Conservation (phyloP, 2,888 invertebrate genomes). For the Leptopilina syphax region DNA sequence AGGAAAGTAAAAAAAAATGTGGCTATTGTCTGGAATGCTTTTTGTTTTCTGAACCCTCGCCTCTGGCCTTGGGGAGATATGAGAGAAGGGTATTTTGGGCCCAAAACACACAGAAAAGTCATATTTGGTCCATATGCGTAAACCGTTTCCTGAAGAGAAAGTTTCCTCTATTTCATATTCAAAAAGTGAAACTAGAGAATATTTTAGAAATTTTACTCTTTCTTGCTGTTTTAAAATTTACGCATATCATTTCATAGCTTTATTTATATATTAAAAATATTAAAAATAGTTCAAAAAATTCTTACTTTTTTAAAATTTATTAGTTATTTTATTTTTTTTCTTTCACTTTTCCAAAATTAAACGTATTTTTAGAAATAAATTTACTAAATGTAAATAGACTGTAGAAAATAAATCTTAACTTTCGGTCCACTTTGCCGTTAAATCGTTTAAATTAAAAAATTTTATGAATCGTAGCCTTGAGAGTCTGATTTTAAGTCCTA, state of each 20-base stretch:
- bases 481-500: too few species aligned
- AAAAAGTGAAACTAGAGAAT: constrained; percentile 13
- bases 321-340: too few species aligned
- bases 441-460: too few species aligned
- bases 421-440: too few species aligned
- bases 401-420: too few species aligned
- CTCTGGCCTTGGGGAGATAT: constrained; percentile 2
- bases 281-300: too few species aligned
- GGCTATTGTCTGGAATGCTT: background rate
- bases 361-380: too few species aligned
- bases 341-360: too few species aligned
- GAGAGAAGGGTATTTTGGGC: constrained; percentile 14
- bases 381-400: too few species aligned
- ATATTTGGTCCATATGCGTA: constrained; percentile 28
- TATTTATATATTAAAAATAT: too few species aligned
- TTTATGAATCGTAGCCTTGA: too few species aligned
- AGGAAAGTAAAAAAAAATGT: background rate
- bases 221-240: background rate
- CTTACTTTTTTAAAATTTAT: too few species aligned
- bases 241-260: background rate
- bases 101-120: constrained; percentile 40
- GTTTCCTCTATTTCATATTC: constrained; percentile 12
- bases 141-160: constrained; percentile 23
- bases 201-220: constrained; percentile 14
- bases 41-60: constrained; percentile 5